phyloP scores from a whole-genome alignment of 2,113 vertebrate species.

The Gobiocypris rarus region DNA sequence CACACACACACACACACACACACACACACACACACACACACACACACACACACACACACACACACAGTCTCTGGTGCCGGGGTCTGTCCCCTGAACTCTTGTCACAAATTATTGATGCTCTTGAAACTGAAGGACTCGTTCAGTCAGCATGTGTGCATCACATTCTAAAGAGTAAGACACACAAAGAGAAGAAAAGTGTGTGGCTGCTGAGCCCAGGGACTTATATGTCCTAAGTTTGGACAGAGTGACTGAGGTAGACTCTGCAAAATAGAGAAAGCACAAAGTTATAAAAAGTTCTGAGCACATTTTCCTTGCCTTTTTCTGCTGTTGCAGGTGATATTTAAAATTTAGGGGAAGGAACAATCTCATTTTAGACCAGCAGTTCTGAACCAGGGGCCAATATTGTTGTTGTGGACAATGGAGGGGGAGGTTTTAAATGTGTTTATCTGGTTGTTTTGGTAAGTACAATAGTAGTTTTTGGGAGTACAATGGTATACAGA shows the following conservation, averaged over 20 bases:
- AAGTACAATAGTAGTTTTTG: background rate
- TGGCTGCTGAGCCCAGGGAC: slow-evolving; percentile 43
- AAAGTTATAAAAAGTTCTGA: background rate
- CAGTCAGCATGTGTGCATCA: slow-evolving; percentile 28
- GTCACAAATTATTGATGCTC: slow-evolving; percentile 69
- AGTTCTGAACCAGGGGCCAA: background rate
- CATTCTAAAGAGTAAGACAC: background rate
- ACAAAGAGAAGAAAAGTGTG: background rate
- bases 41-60: too few species aligned
- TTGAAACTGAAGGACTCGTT: slow-evolving; percentile 63
- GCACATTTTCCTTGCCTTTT: background rate
- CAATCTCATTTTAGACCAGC: background rate
- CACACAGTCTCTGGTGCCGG: slow-evolving; percentile 12
- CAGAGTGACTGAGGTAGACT: background rate
- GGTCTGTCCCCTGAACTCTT: slow-evolving; percentile 53
- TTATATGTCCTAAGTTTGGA: background rate
- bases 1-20: too few species aligned
- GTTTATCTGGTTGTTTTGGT: background rate
- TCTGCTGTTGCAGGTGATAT: background rate
- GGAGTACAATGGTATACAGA: too few species aligned
- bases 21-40: too few species aligned
- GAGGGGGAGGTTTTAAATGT: background rate
- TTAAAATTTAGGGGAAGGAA: too few species aligned
- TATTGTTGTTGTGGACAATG: too few species aligned
- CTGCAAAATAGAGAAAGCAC: background rate